Evolutionary conservation across 2,113 vertebrate genomes (phyloP).

Genomic region (Hepsetus odoe): DNA sequence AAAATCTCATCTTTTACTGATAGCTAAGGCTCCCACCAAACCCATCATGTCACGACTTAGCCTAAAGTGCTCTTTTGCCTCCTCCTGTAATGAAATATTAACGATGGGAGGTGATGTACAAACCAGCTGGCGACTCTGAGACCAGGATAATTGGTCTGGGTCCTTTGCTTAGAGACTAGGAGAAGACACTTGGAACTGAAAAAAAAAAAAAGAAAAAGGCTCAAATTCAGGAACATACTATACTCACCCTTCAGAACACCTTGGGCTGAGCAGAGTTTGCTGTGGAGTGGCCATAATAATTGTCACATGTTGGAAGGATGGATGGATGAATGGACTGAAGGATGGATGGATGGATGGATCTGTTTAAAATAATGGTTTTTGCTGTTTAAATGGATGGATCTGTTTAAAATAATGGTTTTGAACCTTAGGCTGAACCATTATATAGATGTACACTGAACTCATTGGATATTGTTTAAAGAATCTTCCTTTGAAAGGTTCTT

Average conservation of each 20-base stretch:
- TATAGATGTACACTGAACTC: no score
- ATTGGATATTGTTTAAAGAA: no score
- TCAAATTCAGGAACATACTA: background rate
- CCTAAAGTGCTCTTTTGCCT: constrained; percentile 33
- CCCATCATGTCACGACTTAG: constrained; percentile 23
- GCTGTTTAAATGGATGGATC: no score
- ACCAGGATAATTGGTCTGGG: constrained; percentile 31
- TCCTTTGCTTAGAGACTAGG: constrained; percentile 10
- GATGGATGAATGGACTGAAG: background rate
- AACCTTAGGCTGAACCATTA: no score
- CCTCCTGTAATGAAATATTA: constrained; percentile 51
- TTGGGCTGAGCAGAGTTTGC: background rate
- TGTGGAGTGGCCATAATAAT: background rate
- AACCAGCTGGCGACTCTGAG: constrained; percentile 16
- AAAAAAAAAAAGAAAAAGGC: background rate
- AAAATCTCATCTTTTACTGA: constrained; percentile 35
- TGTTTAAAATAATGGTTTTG: no score
- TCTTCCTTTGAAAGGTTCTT: no score
- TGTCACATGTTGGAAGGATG: background rate
- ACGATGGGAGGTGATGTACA: constrained; percentile 31
- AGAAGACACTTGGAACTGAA: background rate
- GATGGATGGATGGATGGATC: background rate
- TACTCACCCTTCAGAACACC: background rate
- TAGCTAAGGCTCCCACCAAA: constrained; percentile 4
- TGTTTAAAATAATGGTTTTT: no score